Conservation (phyloP, 2,797 vertebrate species). For the Amazonetta brasiliensis region DNA sequence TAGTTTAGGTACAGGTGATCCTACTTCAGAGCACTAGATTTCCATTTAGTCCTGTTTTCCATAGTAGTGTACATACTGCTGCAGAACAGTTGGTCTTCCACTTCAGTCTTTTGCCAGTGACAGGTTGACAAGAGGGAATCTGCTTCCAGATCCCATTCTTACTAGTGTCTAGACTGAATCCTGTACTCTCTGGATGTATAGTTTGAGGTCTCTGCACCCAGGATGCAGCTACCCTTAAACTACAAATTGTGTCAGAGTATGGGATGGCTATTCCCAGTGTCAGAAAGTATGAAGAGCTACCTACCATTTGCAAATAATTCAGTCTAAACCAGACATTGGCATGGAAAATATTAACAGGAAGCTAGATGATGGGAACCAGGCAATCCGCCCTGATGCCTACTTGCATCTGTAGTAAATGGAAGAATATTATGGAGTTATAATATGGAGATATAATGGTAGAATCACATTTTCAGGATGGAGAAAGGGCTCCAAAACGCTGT, state of each 20-base stretch:
- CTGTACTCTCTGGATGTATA: fast-evolving
- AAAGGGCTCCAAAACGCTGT: background rate
- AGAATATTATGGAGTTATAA: background rate
- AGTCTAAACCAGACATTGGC: background rate
- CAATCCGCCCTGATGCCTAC: background rate
- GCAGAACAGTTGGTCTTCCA: background rate
- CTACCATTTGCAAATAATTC: background rate
- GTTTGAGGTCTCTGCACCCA: background rate
- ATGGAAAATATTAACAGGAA: background rate
- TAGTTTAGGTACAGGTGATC: background rate
- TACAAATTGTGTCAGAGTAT: background rate
- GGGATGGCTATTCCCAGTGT: background rate
- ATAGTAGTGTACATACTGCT: no score
- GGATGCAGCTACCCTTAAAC: background rate
- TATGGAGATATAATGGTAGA: background rate
- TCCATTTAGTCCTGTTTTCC: background rate
- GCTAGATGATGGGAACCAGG: background rate
- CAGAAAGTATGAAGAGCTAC: background rate
- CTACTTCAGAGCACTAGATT: background rate
- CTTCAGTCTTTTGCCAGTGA: background rate
- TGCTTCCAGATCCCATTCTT: background rate
- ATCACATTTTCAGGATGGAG: background rate
- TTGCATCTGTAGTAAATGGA: background rate
- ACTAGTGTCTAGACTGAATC: background rate
- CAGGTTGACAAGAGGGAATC: background rate